Base-by-base conservation (phyloP, 2,113 vertebrate genomes). In the Tachuris rubrigastra region DNA sequence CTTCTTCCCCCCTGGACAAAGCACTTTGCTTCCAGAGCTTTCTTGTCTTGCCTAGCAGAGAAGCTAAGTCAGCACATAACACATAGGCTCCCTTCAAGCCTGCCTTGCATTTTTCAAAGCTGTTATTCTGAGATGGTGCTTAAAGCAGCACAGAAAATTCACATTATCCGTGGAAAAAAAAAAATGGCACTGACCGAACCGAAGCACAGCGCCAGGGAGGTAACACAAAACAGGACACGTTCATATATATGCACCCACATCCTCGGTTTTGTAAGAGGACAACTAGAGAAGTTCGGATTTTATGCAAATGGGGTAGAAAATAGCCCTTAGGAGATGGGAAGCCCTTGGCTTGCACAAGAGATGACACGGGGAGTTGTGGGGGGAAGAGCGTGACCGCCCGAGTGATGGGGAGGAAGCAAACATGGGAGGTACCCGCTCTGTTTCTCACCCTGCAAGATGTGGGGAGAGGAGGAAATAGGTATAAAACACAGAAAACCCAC, bases 21-120 rank as follows among this genome's bases (percentile, higher is more conserved):
- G 55, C 46, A 86, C 35, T 96, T 88, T 14, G 10, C 60, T 90
- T 77, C 82, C 59, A 81, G 75, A 90, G 52, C 33, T 84, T 84
- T 94, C 79, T 67, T 89, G 55, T 52, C 82, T 80, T 95, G 92
- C 87, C 72, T 92, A 72, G 63, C 59, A 90, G 78, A 86, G 30
- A 27, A 96, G 72, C 78, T 90, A 93, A 90, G 27, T 95, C 85
- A 95, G 95, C 93, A 88, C 87, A 90, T 63, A 74, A 83, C 80
- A 68, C 24, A 87, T 2, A 88, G 41, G 46, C 50, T 90, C 71
- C 71, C 63, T 67, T 79, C 74, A 77, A 91, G 50, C 10, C 71
- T 78, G 84, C 53, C 59, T 69, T 87, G 60, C 24, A 21, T 74
- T 90, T 89, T 83, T 33, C 82, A 81, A 69, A 82, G 69, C 30